Conservation (phyloP, 2,113 vertebrate genomes). For the Toxotes chatareus region DNA sequence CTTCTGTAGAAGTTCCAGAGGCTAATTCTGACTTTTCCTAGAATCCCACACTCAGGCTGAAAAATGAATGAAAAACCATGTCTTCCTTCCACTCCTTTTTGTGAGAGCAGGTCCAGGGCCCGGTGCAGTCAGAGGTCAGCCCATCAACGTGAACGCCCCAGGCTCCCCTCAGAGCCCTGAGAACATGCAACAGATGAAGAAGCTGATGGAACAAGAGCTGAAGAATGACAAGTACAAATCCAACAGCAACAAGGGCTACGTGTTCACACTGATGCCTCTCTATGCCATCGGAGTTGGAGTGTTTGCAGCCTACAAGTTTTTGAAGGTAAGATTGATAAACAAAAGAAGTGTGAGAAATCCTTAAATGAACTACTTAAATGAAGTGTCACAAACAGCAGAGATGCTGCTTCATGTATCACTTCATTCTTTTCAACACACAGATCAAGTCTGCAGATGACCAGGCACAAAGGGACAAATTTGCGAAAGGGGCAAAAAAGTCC, state of each 20-base stretch:
- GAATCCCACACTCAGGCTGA: not conserved
- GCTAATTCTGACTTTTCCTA: not conserved
- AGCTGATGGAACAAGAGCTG: constrained; percentile 89
- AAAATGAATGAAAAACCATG: not conserved
- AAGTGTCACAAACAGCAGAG: no score
- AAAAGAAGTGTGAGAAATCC: not conserved
- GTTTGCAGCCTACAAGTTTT: constrained; percentile 92
- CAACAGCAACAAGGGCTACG: constrained; percentile 86
- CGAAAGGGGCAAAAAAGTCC: constrained; percentile 85
- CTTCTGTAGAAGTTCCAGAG: not conserved
- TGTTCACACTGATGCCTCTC: constrained; percentile 91
- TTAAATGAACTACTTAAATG: no score
- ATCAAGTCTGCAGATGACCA: constrained; percentile 88
- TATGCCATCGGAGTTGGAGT: constrained; percentile 91
- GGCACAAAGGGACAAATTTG: constrained; percentile 80
- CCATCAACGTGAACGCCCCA: constrained; percentile 60
- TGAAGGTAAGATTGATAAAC: constrained; percentile 83
- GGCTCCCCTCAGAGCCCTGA: constrained; percentile 73
- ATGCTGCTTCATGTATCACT: not conserved
- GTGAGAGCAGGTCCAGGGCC: constrained; percentile 64
- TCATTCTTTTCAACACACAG: constrained; percentile 68
- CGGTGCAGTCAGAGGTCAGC: constrained; percentile 61
- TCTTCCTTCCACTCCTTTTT: not conserved
- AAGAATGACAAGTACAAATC: constrained; percentile 85
- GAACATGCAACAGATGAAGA: constrained; percentile 88